Base-by-base conservation (phyloP, 2,797 vertebrate genomes). In the Protosalanx chinensis region DNA sequence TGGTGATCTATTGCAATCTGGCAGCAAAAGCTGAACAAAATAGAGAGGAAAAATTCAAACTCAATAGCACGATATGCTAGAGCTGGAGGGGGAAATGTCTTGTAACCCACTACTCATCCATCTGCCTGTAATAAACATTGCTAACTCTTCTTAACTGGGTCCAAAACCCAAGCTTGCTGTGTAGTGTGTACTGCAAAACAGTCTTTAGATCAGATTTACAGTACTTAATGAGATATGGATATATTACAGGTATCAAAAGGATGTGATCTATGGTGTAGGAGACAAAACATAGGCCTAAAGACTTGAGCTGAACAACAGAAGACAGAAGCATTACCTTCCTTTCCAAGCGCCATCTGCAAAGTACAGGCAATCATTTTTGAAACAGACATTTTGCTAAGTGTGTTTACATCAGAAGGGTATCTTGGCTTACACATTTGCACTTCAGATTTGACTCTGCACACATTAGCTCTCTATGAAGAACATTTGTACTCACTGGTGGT, bases 1-100 rank as follows among this genome's bases (percentile, higher is more conserved):
- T 73, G 61, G 75, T 91, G 91, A 92, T 92, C 88, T 90, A 91
- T 91, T 84, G 83, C 86, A 81, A 88, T 87, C 89, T 90, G 85
- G 82, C 82, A 85, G 80, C 86, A 79, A 87, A 86, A 68, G 64
- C 46, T 62, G 59, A 71, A 63, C 6, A 8, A 18, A 33, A 63
- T 30, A 46, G 2, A 23, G 12, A 18, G 8, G 1, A 4, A 27
- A n/a, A 69, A 32, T 33, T 29, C 5, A 32, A 68, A 67, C 49
- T n/a, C 65, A 29, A 53, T 16, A 49, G 46, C 27, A 56, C 29
- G 29, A 67, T 53, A 49, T 32, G 46, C 65, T 32, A 69, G 51
- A 62, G 8, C 51, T 56, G 51, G 51, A n/a, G 51, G 15, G 51
- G 51, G 18, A 56, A 56, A 56, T 16, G 18, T 56, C 51, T 56